Conservation (phyloP, 2,113 vertebrate species). For the Odontesthes bonariensis region DNA sequence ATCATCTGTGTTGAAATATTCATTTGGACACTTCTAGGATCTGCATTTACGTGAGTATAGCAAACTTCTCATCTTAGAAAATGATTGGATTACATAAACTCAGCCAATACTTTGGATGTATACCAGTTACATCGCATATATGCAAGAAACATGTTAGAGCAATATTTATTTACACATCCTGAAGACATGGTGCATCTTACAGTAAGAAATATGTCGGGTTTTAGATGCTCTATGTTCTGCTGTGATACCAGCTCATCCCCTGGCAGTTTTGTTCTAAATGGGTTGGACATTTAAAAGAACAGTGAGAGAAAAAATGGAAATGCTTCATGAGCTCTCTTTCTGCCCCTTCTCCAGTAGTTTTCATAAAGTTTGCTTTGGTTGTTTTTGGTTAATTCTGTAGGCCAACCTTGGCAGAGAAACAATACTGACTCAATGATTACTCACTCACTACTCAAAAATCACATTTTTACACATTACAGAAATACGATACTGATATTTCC, state of each 20-base stretch:
- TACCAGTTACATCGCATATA: too few species aligned
- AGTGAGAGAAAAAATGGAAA: too few species aligned
- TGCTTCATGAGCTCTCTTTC: not conserved
- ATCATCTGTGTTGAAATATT: constrained; percentile 63
- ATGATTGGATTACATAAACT: not conserved
- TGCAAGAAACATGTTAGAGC: too few species aligned
- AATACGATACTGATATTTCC: constrained; percentile 29
- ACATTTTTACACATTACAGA: constrained; percentile 10
- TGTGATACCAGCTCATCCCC: not conserved
- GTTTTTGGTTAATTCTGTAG: not conserved
- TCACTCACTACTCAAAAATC: constrained; percentile 10
- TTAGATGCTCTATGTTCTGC: not conserved
- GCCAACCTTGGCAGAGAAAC: not conserved
- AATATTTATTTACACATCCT: too few species aligned
- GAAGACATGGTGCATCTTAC: too few species aligned
- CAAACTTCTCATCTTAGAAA: not conserved
- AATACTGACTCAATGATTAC: not conserved
- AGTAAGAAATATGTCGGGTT: not conserved
- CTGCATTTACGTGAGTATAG: constrained; percentile 9
- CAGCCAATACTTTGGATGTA: too few species aligned
- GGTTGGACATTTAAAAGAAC: too few species aligned
- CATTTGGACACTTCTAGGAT: constrained; percentile 42
- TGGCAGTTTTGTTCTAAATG: not conserved
- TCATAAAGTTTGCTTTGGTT: not conserved
- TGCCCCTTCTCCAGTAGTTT: not conserved